These are phyloP conservation scores for Darevskia nairensis DNA, from an alignment of 2,797 vertebrate genomes.

Conservation along the genomic window DNA sequence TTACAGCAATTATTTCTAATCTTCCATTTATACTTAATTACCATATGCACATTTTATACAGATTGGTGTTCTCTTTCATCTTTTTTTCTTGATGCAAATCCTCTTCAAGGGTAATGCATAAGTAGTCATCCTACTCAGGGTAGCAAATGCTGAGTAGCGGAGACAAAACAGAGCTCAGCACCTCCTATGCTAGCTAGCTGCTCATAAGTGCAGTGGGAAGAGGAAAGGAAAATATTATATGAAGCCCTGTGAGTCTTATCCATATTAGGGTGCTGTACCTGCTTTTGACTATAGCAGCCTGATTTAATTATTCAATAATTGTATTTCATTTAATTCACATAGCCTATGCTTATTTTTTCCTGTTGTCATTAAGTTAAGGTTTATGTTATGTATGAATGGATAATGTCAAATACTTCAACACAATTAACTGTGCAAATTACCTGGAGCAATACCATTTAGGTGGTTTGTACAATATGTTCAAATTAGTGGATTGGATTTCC, in stretches of 20 bases:
- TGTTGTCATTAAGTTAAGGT: conserved; percentile 6
- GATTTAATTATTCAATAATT: conserved; percentile 1
- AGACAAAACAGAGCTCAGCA: no score
- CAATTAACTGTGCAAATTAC: conserved; percentile 30
- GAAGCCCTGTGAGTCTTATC: neutral
- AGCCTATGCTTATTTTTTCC: neutral
- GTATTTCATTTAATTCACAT: neutral
- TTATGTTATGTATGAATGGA: neutral
- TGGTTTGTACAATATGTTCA: neutral
- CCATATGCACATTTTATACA: no score
- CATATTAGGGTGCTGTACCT: neutral
- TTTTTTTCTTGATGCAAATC: no score
- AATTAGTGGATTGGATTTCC: conserved; percentile 5
- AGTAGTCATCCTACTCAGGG: no score
- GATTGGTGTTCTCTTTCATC: no score
- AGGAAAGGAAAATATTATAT: neutral
- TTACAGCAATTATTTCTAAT: no score
- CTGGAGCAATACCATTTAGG: neutral
- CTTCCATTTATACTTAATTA: no score
- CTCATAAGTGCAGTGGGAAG: no score
- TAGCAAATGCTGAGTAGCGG: no score
- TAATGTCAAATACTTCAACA: conserved; percentile 23
- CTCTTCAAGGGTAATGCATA: no score
- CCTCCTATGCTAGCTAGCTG: no score
- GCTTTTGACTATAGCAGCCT: neutral